These are phyloP conservation scores for Poecilia gillii DNA, from an alignment of 2,797 vertebrate genomes.

Conservation along the genomic window DNA sequence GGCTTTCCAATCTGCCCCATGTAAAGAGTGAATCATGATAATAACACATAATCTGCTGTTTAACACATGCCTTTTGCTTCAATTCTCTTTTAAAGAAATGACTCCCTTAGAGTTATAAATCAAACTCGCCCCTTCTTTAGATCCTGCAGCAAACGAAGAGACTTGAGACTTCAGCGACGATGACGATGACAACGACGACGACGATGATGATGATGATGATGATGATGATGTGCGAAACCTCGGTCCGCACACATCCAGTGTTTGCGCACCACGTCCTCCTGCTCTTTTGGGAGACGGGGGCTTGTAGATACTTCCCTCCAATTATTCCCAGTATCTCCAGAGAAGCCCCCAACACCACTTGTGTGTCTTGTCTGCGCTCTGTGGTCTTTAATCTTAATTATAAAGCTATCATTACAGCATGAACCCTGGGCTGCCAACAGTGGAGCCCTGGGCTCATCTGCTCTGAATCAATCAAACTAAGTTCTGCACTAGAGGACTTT, in stretches of 20 bases:
- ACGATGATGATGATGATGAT: slow-evolving; percentile 14
- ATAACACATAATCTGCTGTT: slow-evolving; percentile 72
- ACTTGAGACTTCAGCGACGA: slow-evolving; percentile 17
- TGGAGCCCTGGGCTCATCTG: slow-evolving; percentile 78
- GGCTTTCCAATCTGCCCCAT: slow-evolving; percentile 72
- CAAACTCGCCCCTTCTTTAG: slow-evolving; percentile 8
- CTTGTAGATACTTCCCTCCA: slow-evolving; percentile 75
- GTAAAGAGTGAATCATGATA: slow-evolving; percentile 68
- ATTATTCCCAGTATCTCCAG: slow-evolving; percentile 79
- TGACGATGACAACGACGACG: too few species aligned
- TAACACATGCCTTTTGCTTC: slow-evolving; percentile 71
- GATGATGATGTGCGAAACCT: slow-evolving; percentile 31
- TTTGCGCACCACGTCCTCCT: slow-evolving; percentile 55
- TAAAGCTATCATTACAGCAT: slow-evolving; percentile 85
- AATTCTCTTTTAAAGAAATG: slow-evolving; percentile 32
- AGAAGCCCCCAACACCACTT: slow-evolving; percentile 75
- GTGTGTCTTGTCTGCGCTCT: slow-evolving; percentile 78
- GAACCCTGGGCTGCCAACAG: slow-evolving; percentile 80
- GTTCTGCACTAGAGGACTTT: slow-evolving; percentile 75
- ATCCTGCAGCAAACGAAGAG: slow-evolving; percentile 14
- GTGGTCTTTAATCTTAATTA: slow-evolving; percentile 88
- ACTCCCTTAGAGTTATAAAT: slow-evolving; percentile 48
- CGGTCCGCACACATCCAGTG: slow-evolving; percentile 47
- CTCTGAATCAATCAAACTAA: slow-evolving; percentile 83
- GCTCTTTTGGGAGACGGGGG: slow-evolving; percentile 58